phyloP scores from a whole-genome alignment of 2,888 invertebrate genomes.

The Eupithecia dodoneata region DNA sequence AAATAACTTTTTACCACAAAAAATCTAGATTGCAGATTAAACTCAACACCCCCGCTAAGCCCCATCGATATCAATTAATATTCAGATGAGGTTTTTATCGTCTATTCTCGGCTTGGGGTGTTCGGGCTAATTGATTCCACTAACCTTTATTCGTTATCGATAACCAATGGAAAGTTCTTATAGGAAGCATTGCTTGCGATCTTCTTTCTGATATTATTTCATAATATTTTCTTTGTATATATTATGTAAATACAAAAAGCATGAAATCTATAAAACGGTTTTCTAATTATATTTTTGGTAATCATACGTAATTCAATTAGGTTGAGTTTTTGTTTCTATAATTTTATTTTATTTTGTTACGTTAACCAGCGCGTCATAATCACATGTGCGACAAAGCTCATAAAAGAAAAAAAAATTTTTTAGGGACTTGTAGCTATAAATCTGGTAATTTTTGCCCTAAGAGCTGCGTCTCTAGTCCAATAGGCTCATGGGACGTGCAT shows the following conservation, averaged over 20 bases:
- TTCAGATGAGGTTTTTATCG: slow-evolving; percentile 18
- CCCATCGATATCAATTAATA: slow-evolving; percentile 15
- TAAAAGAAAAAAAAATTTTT: no score
- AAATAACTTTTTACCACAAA: background rate
- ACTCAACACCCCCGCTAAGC: background rate
- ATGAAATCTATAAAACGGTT: no score
- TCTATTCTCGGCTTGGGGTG: slow-evolving; percentile 2
- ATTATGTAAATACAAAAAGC: no score
- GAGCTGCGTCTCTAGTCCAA: background rate
- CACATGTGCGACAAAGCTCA: no score
- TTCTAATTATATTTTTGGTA: no score
- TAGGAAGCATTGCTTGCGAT: background rate
- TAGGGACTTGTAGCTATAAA: no score
- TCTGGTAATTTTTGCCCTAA: background rate
- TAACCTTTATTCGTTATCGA: slow-evolving; percentile 9
- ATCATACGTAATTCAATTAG: no score
- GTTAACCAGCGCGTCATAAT: no score
- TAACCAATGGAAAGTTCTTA: background rate
- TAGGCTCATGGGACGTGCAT: background rate
- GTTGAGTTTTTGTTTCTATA: no score
- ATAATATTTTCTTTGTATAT: no score
- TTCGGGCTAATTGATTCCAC: slow-evolving; percentile 1
- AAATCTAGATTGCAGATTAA: background rate
- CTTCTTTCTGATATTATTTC: no score
- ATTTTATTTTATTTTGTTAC: no score